Percentiles rank a stretch among this genome's conserved stretches.
These are phyloP conservation scores for Nasonia longicornis DNA, from an alignment of 1,140 invertebrate species.

Conservation along the genomic window DNA sequence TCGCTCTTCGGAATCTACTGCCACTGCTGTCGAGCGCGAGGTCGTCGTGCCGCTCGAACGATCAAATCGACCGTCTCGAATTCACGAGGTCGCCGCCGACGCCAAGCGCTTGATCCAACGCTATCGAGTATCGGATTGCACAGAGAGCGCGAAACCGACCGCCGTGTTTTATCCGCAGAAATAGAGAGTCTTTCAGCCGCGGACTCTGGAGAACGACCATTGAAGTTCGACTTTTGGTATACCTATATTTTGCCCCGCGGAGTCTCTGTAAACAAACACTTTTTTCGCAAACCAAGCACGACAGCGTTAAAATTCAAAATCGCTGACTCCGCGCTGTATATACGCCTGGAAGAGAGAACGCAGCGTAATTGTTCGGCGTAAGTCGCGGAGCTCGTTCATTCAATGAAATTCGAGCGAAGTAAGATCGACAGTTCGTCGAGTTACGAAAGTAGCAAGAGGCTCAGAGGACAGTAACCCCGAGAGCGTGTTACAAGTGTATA, in stretches of 20 bases:
- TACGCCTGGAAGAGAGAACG: too few relatives aligned
- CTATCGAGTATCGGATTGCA: slow-evolving; percentile 49
- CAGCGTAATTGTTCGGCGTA: neutral
- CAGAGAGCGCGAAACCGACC: neutral
- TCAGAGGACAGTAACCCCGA: neutral
- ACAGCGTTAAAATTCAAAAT: neutral
- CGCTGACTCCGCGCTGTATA: too few relatives aligned
- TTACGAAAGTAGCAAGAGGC: neutral
- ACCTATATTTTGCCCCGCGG: too few relatives aligned
- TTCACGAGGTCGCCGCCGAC: slow-evolving; percentile 48
- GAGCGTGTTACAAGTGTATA: too few relatives aligned
- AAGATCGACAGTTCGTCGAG: neutral
- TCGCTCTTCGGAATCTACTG: slow-evolving; percentile 4
- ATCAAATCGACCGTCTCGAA: slow-evolving; percentile 54
- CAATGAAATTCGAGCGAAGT: neutral
- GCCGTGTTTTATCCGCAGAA: too few relatives aligned
- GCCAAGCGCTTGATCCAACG: slow-evolving; percentile 36
- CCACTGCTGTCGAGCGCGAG: slow-evolving; percentile 34
- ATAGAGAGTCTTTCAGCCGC: too few relatives aligned
- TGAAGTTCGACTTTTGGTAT: neutral
- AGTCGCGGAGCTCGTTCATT: neutral
- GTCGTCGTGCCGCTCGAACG: slow-evolving; percentile 50
- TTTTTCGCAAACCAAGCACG: neutral
- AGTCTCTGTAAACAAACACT: too few relatives aligned
- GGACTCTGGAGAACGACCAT: neutral